phyloP scores from a whole-genome alignment of 1,140 invertebrate genomes.

The Zophobas morio region DNA sequence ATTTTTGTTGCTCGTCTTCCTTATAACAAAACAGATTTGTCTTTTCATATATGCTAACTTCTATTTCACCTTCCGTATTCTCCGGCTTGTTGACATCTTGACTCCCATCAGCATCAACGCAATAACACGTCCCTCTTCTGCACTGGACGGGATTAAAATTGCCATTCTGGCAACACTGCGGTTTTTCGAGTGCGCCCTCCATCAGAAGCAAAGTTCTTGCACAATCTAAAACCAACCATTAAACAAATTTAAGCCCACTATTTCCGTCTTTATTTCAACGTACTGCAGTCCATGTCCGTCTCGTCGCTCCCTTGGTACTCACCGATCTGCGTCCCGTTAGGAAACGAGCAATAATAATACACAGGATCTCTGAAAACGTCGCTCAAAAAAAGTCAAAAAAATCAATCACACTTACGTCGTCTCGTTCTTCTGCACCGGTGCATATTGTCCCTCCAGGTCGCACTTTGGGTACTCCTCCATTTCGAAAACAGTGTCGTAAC shows the following conservation, averaged over 20 bases:
- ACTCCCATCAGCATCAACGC: conserved; percentile 73
- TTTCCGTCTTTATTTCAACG: conserved; percentile 59
- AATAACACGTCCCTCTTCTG: conserved; percentile 72
- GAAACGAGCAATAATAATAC: conserved; percentile 72
- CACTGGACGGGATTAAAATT: conserved; percentile 74
- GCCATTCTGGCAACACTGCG: conserved; percentile 73
- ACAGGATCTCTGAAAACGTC: conserved; percentile 11
- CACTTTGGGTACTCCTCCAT: conserved; percentile 66
- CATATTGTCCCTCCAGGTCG: conserved; percentile 72
- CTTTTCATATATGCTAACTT: not conserved
- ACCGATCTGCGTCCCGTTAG: conserved; percentile 68
- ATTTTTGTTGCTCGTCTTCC: not conserved
- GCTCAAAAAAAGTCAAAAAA: conserved; percentile 6
- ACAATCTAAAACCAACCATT: conserved; percentile 63
- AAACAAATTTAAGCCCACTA: conserved; percentile 14
- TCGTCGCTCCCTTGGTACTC: conserved; percentile 64
- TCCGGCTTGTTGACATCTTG: conserved; percentile 65
- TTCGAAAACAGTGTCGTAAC: conserved; percentile 63
- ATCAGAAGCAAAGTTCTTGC: conserved; percentile 70
- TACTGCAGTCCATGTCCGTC: conserved; percentile 74
- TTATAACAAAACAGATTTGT: conserved; percentile 9
- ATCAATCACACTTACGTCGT: conserved; percentile 49
- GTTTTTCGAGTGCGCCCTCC: conserved; percentile 65
- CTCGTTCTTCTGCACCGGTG: conserved; percentile 60
- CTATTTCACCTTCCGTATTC: not conserved